Conservation (phyloP, 2,113 vertebrate species). For the Stegastes partitus region DNA sequence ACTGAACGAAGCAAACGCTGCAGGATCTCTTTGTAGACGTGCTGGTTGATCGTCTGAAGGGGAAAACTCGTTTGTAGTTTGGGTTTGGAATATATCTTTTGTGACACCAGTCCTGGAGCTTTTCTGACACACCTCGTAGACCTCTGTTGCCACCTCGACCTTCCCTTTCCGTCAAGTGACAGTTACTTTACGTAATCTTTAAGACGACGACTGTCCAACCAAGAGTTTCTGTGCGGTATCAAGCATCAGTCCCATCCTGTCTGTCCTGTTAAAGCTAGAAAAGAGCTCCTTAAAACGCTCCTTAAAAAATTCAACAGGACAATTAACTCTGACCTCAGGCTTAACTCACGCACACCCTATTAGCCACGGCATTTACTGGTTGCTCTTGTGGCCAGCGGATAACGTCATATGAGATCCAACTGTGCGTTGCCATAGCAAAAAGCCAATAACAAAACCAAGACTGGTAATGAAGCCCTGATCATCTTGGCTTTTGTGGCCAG, state of each 20-base stretch:
- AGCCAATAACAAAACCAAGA: constrained; percentile 11
- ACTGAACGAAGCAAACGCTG: too few relatives aligned
- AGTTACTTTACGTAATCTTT: not conserved
- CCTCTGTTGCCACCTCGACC: constrained; percentile 30
- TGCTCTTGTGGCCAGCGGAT: constrained; percentile 7
- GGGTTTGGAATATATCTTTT: too few relatives aligned
- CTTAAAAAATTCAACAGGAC: constrained; percentile 13
- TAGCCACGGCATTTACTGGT: constrained; percentile 6
- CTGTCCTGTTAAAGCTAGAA: not conserved
- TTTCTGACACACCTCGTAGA: too few relatives aligned
- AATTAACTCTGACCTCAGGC: constrained; percentile 35
- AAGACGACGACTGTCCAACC: not conserved
- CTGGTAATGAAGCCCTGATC: not conserved
- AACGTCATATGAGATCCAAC: constrained; percentile 12
- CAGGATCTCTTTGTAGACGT: too few relatives aligned
- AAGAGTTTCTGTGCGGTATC: not conserved
- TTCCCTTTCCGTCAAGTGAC: constrained; percentile 6
- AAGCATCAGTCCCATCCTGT: not conserved
- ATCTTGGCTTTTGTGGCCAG: not conserved
- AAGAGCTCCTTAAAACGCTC: constrained; percentile 6
- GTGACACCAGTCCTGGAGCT: too few relatives aligned
- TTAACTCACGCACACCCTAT: constrained; percentile 16
- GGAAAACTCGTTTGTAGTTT: too few relatives aligned
- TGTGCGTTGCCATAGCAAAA: constrained; percentile 11
- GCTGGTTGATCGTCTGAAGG: too few relatives aligned